Evolutionary conservation across 2,797 vertebrate species (phyloP), one percentile per base, ranked within the genome.

Genomic region (Oceanodroma leucorhoa): DNA sequence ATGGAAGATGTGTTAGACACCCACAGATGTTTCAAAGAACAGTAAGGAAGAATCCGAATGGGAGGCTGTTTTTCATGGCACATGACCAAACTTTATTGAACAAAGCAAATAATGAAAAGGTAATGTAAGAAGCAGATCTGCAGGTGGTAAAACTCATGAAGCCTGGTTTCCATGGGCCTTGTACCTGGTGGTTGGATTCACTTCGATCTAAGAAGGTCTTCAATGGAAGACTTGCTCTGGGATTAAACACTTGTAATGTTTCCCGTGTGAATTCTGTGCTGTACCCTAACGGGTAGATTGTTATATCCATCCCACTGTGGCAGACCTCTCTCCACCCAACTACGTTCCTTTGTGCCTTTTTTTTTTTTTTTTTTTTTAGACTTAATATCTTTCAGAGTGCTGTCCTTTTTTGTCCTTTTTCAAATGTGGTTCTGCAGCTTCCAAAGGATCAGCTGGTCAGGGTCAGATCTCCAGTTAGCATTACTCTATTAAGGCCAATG

Each of bases 241-340:
- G 17, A 9, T 65, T 12, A 50, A 78, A 69, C 24, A 4, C 26
- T 45, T 45, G 21, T 11, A 45, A 21, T 20, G 14, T 30, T 92
- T 83, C 34, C 34, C 30, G 22, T 21, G 27, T 58, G 32, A 87
- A 26, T 24, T 50, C 30, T 83, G 13, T 71, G 50, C 58, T 64
- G 21, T 53, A 87, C 22, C 18, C 61, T 46, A 8, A 50, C 1
- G 10, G 14, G 18, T 45, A 53, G 87, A 64, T 78, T 79, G 9
- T 53, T 54, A 22, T 0, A 1, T 14, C 15, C 3, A 0, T 53
- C 23, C 21, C 17, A 43, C 61, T 61, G n/a, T 34, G 17, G 40
- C 43, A 64, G 24, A n/a, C 20, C 10, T 75, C 41, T 61, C 29
- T 72, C 18, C 11, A 51, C 15, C 16, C 27, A 57, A 9, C 18